Percentiles rank a stretch among this genome's conserved stretches.
These are phyloP conservation scores for Herpetotheres cachinnans DNA, from an alignment of 2,113 vertebrate species.

Conservation along the genomic window DNA sequence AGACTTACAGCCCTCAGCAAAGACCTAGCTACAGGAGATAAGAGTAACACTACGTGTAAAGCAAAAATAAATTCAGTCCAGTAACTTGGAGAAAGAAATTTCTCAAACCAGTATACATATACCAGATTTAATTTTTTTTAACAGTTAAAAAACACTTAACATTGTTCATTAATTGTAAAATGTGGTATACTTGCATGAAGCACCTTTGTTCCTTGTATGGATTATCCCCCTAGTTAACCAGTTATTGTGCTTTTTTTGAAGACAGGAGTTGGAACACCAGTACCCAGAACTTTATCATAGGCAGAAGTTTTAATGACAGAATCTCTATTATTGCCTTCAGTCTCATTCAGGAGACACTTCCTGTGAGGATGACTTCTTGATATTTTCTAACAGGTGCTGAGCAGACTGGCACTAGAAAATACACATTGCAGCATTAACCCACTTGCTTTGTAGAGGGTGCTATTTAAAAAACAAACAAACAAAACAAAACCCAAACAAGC, in stretches of 20 bases:
- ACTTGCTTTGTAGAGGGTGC: neutral
- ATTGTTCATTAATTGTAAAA: neutral
- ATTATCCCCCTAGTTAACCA: neutral
- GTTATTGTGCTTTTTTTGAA: neutral
- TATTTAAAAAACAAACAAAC: neutral
- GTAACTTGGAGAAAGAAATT: neutral
- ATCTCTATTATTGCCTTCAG: neutral
- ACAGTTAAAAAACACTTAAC: neutral
- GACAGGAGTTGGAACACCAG: neutral
- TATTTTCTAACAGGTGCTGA: neutral
- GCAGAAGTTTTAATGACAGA: neutral
- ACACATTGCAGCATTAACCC: neutral
- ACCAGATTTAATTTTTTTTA: neutral
- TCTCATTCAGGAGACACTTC: neutral
- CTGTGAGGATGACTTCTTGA: neutral
- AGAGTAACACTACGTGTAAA: neutral
- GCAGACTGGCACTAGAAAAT: neutral
- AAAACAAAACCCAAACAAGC: neutral
- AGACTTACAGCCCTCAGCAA: neutral
- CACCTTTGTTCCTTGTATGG: neutral
- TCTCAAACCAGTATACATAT: neutral
- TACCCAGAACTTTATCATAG: neutral
- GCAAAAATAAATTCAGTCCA: neutral
- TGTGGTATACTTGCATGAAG: neutral
- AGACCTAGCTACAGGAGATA: neutral